Base-by-base conservation (phyloP, 2,113 vertebrate genomes). In the Climacteris rufus region DNA sequence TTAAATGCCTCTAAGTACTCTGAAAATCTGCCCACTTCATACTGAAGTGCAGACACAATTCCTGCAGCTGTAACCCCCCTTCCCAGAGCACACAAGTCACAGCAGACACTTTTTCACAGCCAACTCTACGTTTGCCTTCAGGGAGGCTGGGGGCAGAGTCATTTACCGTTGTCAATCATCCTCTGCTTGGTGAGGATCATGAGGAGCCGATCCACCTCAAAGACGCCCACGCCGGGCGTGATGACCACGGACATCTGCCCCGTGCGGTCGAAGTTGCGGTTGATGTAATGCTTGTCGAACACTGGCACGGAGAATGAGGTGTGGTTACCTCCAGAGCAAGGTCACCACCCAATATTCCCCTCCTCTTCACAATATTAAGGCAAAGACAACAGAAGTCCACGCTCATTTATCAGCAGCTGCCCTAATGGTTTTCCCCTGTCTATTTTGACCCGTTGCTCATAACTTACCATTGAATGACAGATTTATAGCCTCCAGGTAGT, bases 191-290 rank as follows among this genome's bases (percentile, higher is more conserved):
- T 99, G 15, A 99, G 97, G 91, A 99, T 99, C 99, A 99, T 99
- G 28, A 99, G 99, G 4, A 99, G 98, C 4, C 99, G 98, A 96
- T 99, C 99, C 27, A 99, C 99, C 89, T 99, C 99, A 22, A 99
- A 99, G 52, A 99, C 99, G 0, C 99, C 99, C 40, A 99, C 99
- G 1, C 99, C 99, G 0, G 99, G 99, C 0, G 99, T 99, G 97
- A 99, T 99, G 52, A 99, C 99, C 94, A 99, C 99, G 0, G 99
- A 99, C 99, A 99, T 99, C 98, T 99, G 99, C 8, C 99, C 99
- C 0, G 99, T 99, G 44, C 99, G 98, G 94, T 99, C 99, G 8
- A 99, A 99, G 97, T 99, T 99, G 11, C 99, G 98, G 97, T 99
- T 99, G 98, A 99, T 99, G 96, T 99, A 99, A 87, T 99, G 99